Base-by-base conservation (phyloP, 2,888 invertebrate species). In the Drosophila mettleri region DNA sequence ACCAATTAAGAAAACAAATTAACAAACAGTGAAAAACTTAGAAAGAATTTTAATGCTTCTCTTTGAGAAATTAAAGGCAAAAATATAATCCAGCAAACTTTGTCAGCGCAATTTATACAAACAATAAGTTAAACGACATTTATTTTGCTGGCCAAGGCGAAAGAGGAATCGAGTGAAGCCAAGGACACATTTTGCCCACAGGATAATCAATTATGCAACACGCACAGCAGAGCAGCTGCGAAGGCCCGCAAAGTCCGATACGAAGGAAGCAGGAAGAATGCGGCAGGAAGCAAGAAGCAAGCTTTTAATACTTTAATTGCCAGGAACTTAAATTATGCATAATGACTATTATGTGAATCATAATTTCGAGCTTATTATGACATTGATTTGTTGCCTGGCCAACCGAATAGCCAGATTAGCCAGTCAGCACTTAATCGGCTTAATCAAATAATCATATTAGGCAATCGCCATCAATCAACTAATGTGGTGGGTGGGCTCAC, bases 151-250 rank as follows among this genome's bases (percentile, higher is more conserved):
- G 39, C 45, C 52, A 33, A 20, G 18, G 27, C 27, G 31, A 16
- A 20, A 18, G 27, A 20, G 8, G 16, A 29, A 36, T 14, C 22
- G 20, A 49, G 49, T 34, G 5, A 33, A 16, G 63, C 29, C 43
- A 48, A 58, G 70, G 67, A 80, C 65, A 63, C 57, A 39, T 52
- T 67, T 55, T 9, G 63, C 70, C 78, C 74, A 80, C 66, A 83
- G 78, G 59, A 80, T 71, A 80, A 83, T 86, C 78, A 88, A 84
- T 88, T 88, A 88, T 83, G 76, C 78, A 77, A 36, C 57, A 45
- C 69, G 45, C 69, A 59, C 43, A 69, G 14, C 66, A 49, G n/a
- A 22, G n/a, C 16, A 29, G 16, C 61, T 48, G n/a, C n/a, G 41
- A 31, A 2, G 12, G n/a, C 20, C 18, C 20, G 24, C n/a, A 34